These are phyloP conservation scores for Cyprinella venusta DNA, from an alignment of 2,797 vertebrate genomes.

Conservation along the genomic window DNA sequence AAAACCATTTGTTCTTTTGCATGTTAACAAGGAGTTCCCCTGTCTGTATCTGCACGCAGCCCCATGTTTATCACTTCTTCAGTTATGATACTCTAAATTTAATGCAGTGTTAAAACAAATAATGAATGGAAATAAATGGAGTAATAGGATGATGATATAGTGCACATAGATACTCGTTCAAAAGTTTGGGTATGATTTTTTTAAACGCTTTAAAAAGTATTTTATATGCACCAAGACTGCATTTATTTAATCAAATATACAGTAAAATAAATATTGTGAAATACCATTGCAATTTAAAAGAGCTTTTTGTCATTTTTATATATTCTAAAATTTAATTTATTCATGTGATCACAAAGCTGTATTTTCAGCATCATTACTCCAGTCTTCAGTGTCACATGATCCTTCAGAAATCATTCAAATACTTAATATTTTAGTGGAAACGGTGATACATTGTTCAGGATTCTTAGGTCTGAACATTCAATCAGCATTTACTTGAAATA, in stretches of 20 bases:
- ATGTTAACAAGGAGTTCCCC: neutral
- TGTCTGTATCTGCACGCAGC: conserved; percentile 25
- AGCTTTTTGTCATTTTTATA: neutral
- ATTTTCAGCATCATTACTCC: neutral
- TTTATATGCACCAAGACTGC: neutral
- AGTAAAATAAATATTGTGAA: neutral
- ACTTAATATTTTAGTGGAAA: no score
- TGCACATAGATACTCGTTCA: neutral
- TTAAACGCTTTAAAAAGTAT: neutral
- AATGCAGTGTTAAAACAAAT: no score
- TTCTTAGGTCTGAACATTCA: no score
- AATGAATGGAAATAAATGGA: neutral
- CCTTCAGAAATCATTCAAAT: neutral
- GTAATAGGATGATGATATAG: neutral
- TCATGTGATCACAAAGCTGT: no score
- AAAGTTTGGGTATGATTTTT: neutral
- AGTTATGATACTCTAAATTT: neutral
- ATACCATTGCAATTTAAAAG: neutral
- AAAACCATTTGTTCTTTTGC: neutral
- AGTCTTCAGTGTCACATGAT: neutral
- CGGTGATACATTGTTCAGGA: neutral
- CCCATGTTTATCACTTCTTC: conserved; percentile 6
- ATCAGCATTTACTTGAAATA: neutral
- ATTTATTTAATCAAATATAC: neutral
- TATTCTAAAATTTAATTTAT: neutral